Evolutionary conservation across 2,888 invertebrate species (phyloP).

Genomic region (Noctua comes): DNA sequence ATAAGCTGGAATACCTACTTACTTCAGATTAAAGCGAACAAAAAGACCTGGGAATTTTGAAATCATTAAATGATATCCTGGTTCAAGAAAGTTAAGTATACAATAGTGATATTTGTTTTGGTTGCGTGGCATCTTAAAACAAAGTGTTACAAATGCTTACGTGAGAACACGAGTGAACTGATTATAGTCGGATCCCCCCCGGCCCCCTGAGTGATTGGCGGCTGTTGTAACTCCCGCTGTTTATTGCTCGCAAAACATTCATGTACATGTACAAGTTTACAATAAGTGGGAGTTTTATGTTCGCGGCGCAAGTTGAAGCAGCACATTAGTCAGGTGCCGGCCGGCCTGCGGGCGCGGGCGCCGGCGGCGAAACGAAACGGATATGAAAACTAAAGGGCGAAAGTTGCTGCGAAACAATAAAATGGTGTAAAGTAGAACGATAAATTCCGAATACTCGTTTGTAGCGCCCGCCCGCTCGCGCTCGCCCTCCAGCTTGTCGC

Average conservation of each 20-base stretch:
- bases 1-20: neutral
- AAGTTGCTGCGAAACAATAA: constrained; percentile 62
- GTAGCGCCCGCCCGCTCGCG: constrained; percentile 19
- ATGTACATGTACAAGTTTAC: constrained; percentile 3
- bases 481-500: constrained; percentile 44
- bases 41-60: neutral
- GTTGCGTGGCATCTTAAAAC: neutral
- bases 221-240: neutral
- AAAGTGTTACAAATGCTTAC: neutral
- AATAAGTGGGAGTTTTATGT: constrained; percentile 7
- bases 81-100: neutral
- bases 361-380: constrained; percentile 19
- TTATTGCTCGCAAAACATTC: constrained; percentile 12
- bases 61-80: neutral
- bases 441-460: constrained; percentile 62
- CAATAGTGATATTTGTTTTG: neutral
- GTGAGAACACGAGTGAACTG: neutral
- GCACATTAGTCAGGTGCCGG: constrained; percentile 47
- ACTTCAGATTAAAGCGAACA: neutral
- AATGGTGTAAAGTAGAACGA: constrained; percentile 58
- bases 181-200: neutral
- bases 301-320: constrained; percentile 26
- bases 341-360: neutral
- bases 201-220: neutral
- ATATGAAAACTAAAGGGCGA: constrained; percentile 48